Evolutionary conservation across 2,888 invertebrate species (phyloP).

Genomic region (Napeogenes sylphis): DNA sequence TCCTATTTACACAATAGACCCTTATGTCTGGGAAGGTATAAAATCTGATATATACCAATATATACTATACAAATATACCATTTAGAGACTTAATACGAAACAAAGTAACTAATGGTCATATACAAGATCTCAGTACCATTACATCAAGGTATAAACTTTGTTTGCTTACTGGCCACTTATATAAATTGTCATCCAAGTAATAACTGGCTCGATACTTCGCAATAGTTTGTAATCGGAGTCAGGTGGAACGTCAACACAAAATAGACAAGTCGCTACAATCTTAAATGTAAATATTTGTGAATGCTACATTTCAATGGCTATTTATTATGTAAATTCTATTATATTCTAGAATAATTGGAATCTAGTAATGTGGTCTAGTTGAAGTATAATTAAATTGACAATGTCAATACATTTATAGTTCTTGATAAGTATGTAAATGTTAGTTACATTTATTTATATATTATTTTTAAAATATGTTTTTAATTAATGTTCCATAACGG

Average conservation of each 20-base stretch:
- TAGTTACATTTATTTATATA: too few relatives aligned
- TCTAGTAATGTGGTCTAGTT: background rate
- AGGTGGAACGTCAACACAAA: conserved; percentile 22
- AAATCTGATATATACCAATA: too few relatives aligned
- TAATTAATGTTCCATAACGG: too few relatives aligned
- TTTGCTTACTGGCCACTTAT: conserved; percentile 23
- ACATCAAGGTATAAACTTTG: conserved; percentile 5
- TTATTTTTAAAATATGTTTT: too few relatives aligned
- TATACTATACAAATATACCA: too few relatives aligned
- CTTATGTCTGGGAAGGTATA: too few relatives aligned
- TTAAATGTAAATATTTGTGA: conserved; percentile 1
- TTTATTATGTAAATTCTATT: background rate
- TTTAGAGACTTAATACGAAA: background rate
- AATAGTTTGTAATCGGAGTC: conserved; percentile 23
- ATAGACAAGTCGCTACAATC: conserved; percentile 2
- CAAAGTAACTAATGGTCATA: background rate
- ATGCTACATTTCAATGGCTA: background rate
- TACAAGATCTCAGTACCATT: background rate
- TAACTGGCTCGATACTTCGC: conserved; percentile 17
- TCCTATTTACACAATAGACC: too few relatives aligned
- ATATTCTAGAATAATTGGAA: background rate
- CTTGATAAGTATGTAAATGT: too few relatives aligned
- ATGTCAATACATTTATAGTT: too few relatives aligned
- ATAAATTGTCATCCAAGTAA: conserved; percentile 29
- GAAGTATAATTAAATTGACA: too few relatives aligned